Conservation (phyloP, 2,797 vertebrate genomes). For the Rhynchotus rufescens region DNA sequence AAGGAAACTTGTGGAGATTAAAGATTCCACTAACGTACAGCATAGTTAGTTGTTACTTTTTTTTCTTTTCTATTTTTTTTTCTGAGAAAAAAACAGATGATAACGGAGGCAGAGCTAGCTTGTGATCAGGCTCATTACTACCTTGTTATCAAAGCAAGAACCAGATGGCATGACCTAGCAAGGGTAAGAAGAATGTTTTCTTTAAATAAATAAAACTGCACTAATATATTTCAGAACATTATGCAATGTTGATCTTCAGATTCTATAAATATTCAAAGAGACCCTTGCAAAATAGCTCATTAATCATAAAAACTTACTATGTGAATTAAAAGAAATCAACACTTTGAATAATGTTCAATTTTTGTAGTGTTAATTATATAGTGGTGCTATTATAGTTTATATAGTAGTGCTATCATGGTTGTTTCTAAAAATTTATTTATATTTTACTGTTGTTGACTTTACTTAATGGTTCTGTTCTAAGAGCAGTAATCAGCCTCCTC, state of each 20-base stretch:
- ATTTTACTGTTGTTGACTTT: background rate
- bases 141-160: conserved; percentile 81
- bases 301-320: conserved; percentile 54
- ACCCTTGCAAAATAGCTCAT: conserved; percentile 58
- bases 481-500: background rate
- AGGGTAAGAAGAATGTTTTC: conserved; percentile 78
- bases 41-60: conserved; percentile 27
- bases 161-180: conserved; percentile 83
- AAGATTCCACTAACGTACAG: conserved; percentile 32
- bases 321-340: conserved; percentile 22
- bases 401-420: background rate
- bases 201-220: conserved; percentile 60
- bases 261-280: conserved; percentile 58
- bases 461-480: background rate
- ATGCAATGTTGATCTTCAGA: conserved; percentile 63
- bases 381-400: background rate
- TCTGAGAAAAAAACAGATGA: conserved; percentile 75
- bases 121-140: conserved; percentile 86
- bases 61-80: background rate
- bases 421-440: background rate
- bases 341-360: background rate
- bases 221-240: conserved; percentile 62
- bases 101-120: conserved; percentile 76
- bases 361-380: background rate
- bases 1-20: conserved; percentile 36